phyloP scores from a whole-genome alignment of 2,888 invertebrate species.

The Trimorus sp. region DNA sequence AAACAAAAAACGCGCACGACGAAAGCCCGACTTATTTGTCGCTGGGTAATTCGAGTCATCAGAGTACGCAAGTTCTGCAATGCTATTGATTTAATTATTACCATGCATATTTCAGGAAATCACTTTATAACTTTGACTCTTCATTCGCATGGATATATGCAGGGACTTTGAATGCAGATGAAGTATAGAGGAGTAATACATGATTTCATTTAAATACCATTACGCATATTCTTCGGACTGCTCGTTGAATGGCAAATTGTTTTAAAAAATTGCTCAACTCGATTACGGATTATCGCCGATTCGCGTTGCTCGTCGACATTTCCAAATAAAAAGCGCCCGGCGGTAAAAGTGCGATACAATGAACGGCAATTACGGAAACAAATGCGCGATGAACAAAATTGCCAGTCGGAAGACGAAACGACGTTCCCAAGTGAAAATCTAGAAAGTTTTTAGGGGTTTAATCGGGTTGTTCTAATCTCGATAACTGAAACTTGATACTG shows the following conservation, averaged over 20 bases:
- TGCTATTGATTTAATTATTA: constrained; percentile 46
- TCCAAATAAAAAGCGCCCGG: too few species aligned
- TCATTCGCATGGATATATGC: constrained; percentile 50
- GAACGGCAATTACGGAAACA: too few species aligned
- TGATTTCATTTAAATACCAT: constrained; percentile 36
- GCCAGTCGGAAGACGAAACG: too few species aligned
- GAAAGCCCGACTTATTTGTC: not conserved
- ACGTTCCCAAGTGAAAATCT: too few species aligned
- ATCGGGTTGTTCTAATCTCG: too few species aligned
- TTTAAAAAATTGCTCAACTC: not conserved
- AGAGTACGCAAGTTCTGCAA: constrained; percentile 19
- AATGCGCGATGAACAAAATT: too few species aligned
- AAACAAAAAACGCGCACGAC: too few species aligned
- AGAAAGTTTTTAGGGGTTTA: too few species aligned
- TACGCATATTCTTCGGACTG: constrained; percentile 20
- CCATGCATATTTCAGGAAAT: constrained; percentile 43
- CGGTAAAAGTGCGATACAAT: too few species aligned
- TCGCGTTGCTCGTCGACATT: too few species aligned
- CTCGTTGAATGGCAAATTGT: constrained; percentile 12
- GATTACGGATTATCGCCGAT: too few species aligned
- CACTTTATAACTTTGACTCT: constrained; percentile 51
- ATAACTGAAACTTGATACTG: too few species aligned
- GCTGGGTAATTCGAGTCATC: constrained; percentile 1
- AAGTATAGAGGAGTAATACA: constrained; percentile 26
- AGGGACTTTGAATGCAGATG: constrained; percentile 38